A percentile compares a stretch with the other conserved stretches of the same genome.
Evolutionary conservation across 2,113 vertebrate species (phyloP).

Genomic region (Phrynocephalus versicolor): DNA sequence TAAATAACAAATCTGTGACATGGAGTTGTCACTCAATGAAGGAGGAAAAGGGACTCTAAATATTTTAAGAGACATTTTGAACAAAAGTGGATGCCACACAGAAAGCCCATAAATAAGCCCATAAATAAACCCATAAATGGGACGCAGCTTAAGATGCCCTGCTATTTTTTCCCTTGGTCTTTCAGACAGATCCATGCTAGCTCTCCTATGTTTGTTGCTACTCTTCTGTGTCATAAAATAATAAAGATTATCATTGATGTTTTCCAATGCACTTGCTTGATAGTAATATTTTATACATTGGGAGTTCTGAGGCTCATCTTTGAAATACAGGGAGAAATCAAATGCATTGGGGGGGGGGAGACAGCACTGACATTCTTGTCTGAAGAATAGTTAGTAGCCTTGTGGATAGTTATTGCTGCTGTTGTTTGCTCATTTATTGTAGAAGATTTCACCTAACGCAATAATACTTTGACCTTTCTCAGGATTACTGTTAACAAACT

Average conservation of each 20-base stretch:
- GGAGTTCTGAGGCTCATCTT: background rate
- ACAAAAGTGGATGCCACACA: background rate
- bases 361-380: background rate
- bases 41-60: background rate
- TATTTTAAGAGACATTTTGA: background rate
- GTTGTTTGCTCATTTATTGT: slow-evolving; percentile 9
- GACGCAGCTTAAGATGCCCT: background rate
- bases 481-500: slow-evolving; percentile 15
- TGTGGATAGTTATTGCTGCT: slow-evolving; percentile 1
- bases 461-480: slow-evolving; percentile 23
- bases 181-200: background rate
- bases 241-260: slow-evolving; percentile 2
- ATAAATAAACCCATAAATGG: background rate
- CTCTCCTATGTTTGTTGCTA: background rate
- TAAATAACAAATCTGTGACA: background rate
- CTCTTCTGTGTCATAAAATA: background rate
- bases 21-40: background rate
- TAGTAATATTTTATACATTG: background rate
- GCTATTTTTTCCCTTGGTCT: slow-evolving; percentile 2
- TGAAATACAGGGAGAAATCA: slow-evolving; percentile 21
- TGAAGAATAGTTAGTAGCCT: slow-evolving; percentile 14
- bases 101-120: slow-evolving; percentile 8
- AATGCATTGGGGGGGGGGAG: slow-evolving; percentile 1
- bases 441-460: slow-evolving; percentile 13
- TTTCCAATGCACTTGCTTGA: slow-evolving; percentile 21